phyloP scores from a whole-genome alignment of 2,113 vertebrate genomes.

The Cervus canadensis region DNA sequence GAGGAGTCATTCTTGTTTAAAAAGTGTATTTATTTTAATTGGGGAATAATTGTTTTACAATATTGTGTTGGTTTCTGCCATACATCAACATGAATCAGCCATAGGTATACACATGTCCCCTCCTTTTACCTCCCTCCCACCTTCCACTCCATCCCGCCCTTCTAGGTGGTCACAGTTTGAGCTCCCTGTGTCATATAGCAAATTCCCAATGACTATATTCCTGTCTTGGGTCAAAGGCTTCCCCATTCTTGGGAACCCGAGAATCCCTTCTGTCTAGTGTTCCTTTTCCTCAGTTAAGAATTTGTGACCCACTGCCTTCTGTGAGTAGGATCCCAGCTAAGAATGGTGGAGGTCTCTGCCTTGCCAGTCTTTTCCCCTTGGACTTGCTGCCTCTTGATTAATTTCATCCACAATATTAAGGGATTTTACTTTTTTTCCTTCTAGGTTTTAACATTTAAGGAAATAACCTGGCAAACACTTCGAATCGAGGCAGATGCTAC shows the following conservation, averaged over 20 bases:
- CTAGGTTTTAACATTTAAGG: conserved; percentile 97
- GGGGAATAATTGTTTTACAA: background rate
- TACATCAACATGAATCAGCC: background rate
- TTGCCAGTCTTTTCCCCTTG: background rate
- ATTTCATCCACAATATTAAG: background rate
- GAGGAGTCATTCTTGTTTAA: background rate
- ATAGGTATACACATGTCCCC: background rate
- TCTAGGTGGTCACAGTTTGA: background rate
- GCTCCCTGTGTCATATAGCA: background rate
- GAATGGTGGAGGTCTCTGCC: background rate
- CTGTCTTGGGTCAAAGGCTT: background rate
- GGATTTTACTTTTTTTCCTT: conserved; percentile 10
- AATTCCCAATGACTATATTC: background rate
- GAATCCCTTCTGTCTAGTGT: background rate
- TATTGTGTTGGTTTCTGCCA: background rate
- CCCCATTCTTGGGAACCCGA: background rate
- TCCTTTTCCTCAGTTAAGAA: background rate
- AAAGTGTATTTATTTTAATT: background rate
- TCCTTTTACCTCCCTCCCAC: background rate
- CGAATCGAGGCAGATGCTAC: conserved; percentile 96
- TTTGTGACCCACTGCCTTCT: background rate
- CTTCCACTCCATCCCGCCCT: background rate
- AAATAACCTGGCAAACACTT: conserved; percentile 98
- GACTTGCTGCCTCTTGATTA: background rate
- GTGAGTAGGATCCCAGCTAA: background rate